A percentile compares a stretch with the other conserved stretches of the same genome.
Evolutionary conservation across 2,888 invertebrate genomes (phyloP).

Genomic region (Eristalinus sepulchralis): DNA sequence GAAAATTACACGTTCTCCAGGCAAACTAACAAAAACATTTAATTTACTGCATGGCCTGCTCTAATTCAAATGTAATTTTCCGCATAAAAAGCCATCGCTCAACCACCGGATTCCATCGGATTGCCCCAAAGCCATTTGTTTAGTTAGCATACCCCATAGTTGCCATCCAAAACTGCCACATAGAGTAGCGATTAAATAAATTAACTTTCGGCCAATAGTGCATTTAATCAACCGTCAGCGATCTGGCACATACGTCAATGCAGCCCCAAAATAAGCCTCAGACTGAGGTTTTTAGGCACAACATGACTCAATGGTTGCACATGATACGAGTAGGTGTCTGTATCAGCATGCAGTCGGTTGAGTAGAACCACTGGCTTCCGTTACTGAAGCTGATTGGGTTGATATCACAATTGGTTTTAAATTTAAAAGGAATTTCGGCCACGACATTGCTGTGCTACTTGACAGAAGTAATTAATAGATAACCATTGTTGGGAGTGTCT

Average conservation of each 20-base stretch:
- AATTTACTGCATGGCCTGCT: slow-evolving; percentile 63
- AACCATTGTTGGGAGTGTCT: not conserved
- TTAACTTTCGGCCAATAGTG: slow-evolving; percentile 52
- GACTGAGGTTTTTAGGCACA: not conserved
- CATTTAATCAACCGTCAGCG: slow-evolving; percentile 22
- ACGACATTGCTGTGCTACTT: not conserved
- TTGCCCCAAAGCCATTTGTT: not conserved
- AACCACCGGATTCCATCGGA: slow-evolving; percentile 7
- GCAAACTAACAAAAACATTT: slow-evolving; percentile 4
- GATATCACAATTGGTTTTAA: not conserved
- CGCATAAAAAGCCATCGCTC: slow-evolving; percentile 61
- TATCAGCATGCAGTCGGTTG: not conserved
- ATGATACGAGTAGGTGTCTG: not conserved
- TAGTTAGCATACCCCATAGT: not conserved
- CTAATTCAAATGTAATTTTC: slow-evolving; percentile 65
- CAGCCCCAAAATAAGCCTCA: not conserved
- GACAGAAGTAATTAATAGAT: not conserved
- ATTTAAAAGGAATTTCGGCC: not conserved
- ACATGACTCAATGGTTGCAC: not conserved
- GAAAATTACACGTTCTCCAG: not conserved
- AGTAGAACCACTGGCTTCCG: not conserved
- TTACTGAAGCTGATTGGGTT: not conserved
- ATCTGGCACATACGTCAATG: not conserved
- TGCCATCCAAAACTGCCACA: not conserved
- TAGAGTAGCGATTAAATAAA: slow-evolving; percentile 54